These are phyloP conservation scores for Tribolium castaneum DNA, from an alignment of 1,140 invertebrate genomes.

Conservation along the genomic window DNA sequence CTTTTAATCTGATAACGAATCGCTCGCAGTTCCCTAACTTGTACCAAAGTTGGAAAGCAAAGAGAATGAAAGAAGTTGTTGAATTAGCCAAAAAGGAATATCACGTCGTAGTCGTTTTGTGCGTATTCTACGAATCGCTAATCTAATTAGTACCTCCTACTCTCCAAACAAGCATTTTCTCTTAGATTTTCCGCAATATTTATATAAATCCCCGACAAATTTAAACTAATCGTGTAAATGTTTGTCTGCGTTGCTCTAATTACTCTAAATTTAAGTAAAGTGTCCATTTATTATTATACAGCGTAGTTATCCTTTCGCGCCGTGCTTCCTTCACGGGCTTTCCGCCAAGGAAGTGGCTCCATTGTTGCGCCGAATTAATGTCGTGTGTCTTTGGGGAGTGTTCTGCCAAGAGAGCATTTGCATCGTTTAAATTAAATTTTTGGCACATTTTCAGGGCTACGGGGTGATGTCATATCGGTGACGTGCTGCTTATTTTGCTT, in stretches of 20 bases:
- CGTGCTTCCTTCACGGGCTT: background rate
- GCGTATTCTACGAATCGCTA: background rate
- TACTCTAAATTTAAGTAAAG: background rate
- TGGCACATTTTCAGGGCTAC: background rate
- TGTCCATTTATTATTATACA: background rate
- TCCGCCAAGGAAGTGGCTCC: slow-evolving; percentile 7
- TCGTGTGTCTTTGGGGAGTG: slow-evolving; percentile 6
- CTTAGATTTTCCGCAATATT: background rate
- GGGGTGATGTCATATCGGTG: slow-evolving; percentile 2
- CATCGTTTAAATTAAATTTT: slow-evolving; percentile 1
- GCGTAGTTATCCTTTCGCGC: background rate
- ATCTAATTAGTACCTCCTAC: background rate
- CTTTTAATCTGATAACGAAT: slow-evolving; percentile 19
- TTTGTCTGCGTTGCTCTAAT: background rate
- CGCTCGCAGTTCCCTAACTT: background rate
- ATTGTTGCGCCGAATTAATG: slow-evolving; percentile 1
- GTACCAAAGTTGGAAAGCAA: slow-evolving; percentile 1
- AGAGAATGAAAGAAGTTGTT: slow-evolving; percentile 12
- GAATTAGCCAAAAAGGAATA: slow-evolving; percentile 7
- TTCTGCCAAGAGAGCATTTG: slow-evolving; percentile 4
- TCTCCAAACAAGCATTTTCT: background rate
- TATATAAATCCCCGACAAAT: background rate
- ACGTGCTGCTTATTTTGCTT: background rate
- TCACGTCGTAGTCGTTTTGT: background rate
- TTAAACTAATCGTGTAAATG: slow-evolving; percentile 3